Evolutionary conservation across 2,888 invertebrate species (phyloP).

Genomic region (Notodonta dromedarius): DNA sequence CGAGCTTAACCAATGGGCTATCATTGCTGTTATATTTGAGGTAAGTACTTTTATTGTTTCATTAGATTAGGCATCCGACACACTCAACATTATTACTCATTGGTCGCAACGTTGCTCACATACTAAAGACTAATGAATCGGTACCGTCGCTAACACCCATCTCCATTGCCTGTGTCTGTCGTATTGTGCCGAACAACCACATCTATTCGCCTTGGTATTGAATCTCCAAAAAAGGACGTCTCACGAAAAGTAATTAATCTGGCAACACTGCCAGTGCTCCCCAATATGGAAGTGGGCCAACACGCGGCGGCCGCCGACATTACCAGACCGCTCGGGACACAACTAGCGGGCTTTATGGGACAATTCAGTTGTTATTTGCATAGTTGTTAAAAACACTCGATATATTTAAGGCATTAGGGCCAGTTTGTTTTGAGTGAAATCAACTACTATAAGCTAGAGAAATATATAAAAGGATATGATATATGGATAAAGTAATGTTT

Average conservation of each 20-base stretch:
- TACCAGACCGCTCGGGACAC: conserved; percentile 35
- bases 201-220: not conserved
- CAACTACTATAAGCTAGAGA: not conserved
- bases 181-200: not conserved
- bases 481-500: too few relatives aligned
- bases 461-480: too few relatives aligned
- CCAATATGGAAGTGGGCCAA: conserved; percentile 37
- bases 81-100: too few relatives aligned
- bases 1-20: too few relatives aligned
- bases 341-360: conserved; percentile 37
- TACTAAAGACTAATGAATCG: too few relatives aligned
- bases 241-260: not conserved
- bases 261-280: not conserved
- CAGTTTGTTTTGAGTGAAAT: not conserved
- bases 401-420: conserved; percentile 8
- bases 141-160: not conserved
- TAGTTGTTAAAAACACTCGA: conserved; percentile 35
- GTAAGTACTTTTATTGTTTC: too few relatives aligned
- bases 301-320: conserved; percentile 37
- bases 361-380: conserved; percentile 35
- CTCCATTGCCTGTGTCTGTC: not conserved
- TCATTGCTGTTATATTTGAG: too few relatives aligned
- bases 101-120: too few relatives aligned
- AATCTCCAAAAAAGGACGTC: not conserved
- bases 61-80: too few relatives aligned